Conservation (phyloP, 1,140 invertebrate species). For the Procambarus virginalis region DNA sequence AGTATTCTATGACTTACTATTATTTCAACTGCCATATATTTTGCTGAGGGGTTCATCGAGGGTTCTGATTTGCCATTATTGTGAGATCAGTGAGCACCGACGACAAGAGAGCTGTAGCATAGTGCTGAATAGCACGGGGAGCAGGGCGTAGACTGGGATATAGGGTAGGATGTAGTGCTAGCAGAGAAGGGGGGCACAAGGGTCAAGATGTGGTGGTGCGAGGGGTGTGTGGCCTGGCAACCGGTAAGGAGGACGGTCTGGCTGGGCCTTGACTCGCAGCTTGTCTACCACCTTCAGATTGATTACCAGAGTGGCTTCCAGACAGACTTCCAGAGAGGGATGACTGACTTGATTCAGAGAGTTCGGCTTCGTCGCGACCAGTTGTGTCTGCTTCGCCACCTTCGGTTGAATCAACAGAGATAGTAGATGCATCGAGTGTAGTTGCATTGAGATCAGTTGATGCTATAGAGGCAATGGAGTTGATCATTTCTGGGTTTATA, state of each 20-base stretch:
- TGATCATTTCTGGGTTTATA: conserved; percentile 6
- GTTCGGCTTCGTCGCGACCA: conserved; percentile 60
- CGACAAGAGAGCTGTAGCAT: conserved; percentile 52
- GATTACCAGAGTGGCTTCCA: conserved; percentile 56
- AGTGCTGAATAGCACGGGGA: conserved; percentile 56
- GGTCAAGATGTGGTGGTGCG: conserved; percentile 55
- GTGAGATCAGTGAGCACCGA: conserved; percentile 61
- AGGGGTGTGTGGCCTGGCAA: conserved; percentile 62
- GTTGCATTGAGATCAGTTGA: conserved; percentile 63
- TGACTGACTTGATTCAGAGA: conserved; percentile 69
- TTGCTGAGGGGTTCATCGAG: background rate
- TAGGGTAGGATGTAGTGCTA: conserved; percentile 12
- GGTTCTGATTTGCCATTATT: conserved; percentile 20
- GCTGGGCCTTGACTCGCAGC: conserved; percentile 35
- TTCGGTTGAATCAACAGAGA: conserved; percentile 60
- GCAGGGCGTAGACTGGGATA: conserved; percentile 22
- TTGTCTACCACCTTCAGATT: conserved; percentile 34
- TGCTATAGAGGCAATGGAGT: conserved; percentile 22
- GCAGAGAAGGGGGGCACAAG: conserved; percentile 29
- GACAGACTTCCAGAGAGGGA: conserved; percentile 67
- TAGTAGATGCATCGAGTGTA: conserved; percentile 62
- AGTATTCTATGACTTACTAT: background rate
- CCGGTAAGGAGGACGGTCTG: conserved; percentile 67
- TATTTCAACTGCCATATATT: background rate
- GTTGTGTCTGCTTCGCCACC: conserved; percentile 58